Conservation (phyloP, 2,888 invertebrate genomes). For the Drosophila acutilabella region DNA sequence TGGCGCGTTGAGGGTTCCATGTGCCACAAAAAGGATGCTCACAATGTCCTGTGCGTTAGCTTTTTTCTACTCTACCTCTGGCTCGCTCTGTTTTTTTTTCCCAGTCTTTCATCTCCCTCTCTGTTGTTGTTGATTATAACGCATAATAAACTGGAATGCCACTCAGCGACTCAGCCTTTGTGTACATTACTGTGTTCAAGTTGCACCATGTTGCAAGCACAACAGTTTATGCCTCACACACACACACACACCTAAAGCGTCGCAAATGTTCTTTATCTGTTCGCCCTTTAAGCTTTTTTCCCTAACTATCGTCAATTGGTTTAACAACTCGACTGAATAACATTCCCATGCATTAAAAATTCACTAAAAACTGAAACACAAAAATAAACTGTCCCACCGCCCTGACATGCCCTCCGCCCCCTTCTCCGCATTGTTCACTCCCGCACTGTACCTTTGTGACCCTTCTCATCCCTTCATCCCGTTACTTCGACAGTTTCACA, state of each 20-base stretch:
- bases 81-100: not conserved
- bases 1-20: constrained; percentile 50
- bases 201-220: constrained; percentile 18
- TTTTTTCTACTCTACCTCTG: not conserved
- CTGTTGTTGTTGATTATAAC: constrained; percentile 63
- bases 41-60: constrained; percentile 28
- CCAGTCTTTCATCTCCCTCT: not conserved
- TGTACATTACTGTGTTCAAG: constrained; percentile 19
- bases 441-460: not conserved
- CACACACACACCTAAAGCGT: not conserved
- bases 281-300: constrained; percentile 12
- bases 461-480: not conserved
- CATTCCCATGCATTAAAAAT: constrained; percentile 60
- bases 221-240: constrained; percentile 19
- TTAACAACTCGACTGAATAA: constrained; percentile 44
- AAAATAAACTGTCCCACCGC: constrained; percentile 20
- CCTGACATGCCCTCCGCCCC: not conserved
- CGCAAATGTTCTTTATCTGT: constrained; percentile 1
- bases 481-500: not conserved
- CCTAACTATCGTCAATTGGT: constrained; percentile 54
- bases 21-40: constrained; percentile 31
- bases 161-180: constrained; percentile 49
- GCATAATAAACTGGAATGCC: constrained; percentile 76
- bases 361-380: constrained; percentile 20
- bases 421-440: too few relatives aligned